Base-by-base conservation (phyloP, 2,888 invertebrate species). In the Caenorhabditis zanzibari region DNA sequence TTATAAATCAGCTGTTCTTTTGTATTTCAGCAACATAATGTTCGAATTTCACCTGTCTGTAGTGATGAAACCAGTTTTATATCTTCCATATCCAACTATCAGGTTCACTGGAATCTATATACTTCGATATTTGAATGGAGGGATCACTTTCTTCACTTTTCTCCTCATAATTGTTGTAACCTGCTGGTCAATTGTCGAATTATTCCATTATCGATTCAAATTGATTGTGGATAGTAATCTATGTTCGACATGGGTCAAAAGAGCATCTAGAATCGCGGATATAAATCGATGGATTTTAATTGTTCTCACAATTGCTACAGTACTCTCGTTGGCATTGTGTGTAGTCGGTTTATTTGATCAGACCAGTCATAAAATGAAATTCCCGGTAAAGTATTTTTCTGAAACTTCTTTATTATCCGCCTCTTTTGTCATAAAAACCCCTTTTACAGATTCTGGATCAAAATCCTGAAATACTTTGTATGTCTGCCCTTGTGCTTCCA, bases 131-230 rank as follows among this genome's bases (percentile, higher is more conserved):
- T 6, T 81, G 1, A 81, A 81, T 19, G 81, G 71, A 16, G 69
- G 58, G 12, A 38, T 81, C 49, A 71, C 72, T 10, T 75, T 81
- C 24, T 71, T 66, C 38, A 16, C 76, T 4, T 81, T 81, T 28
- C 71, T 81, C 0, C 28, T 81, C n/a, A 76, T 81, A 5, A 71
- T 75, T 9, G 71, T 56, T 9, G 35, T 44, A 0, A 81, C 81
- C 6, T 61, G 63, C 47, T 64, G 61, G 61, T 81, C 81, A 6
- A 81, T 75, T 44, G n/a, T 81, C 2, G 75, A 81, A 66, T 35
- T 81, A n/a, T 75, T 81, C 35, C 32, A 76, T 35, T 81, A 76
- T 56, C 75, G 81, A n/a, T 76, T 81, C 64, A 76, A 66, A 59
- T 22, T 81, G 24, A 71, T 81, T 10, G 47, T 63, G 12, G 52